Base-by-base conservation (phyloP, 2,113 vertebrate species). In the Pachycephala philippinensis region DNA sequence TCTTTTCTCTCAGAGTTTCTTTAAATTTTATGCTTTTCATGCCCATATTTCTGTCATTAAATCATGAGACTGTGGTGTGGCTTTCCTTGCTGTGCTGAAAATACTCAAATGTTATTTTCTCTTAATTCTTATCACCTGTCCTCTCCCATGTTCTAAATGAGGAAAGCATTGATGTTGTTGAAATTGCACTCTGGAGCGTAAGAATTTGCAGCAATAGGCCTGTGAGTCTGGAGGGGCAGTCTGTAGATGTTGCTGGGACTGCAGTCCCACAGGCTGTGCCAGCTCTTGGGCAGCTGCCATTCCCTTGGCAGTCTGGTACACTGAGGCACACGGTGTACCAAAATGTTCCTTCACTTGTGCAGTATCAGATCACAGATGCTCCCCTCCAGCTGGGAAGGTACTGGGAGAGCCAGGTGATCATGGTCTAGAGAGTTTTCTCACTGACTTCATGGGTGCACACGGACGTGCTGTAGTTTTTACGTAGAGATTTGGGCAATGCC, bases 91-190 rank as follows among this genome's bases (percentile, higher is more conserved):
- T 70, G 20, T 50, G 77, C 89, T 82, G 86, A 96, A 96, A 93
- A 96, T 95, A 97, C 31, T 97, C 77, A 96, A 70, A 96, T 95
- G 84, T 63, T 24, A 91, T 93, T 42, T 93, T 90, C 30, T 69
- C 87, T 87, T 97, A 97, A 97, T 98, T 94, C 96, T 94, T 70
- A 78, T 96, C 97, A 97, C 97, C 97, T 97, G 97, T 97, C 85
- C 79, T 84, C 27, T 93, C 77, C 45, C 22, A 16, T 66, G 42
- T 61, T 88, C 49, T 79, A n/a, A 84, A 93, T 35, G 57, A 65
- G 63, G 54, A 74, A 53, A 42, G 47, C 63, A 61, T 26, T 66
- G 42, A 3, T 6, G 3, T n/a, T 53, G 49, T 68, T 87, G 78
- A 70, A 95, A 40, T 84, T 56, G 49, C 3, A 4, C 40, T 65